Conservation (phyloP, 2,113 vertebrate genomes). For the Hypocryptadius cinnamomeus region DNA sequence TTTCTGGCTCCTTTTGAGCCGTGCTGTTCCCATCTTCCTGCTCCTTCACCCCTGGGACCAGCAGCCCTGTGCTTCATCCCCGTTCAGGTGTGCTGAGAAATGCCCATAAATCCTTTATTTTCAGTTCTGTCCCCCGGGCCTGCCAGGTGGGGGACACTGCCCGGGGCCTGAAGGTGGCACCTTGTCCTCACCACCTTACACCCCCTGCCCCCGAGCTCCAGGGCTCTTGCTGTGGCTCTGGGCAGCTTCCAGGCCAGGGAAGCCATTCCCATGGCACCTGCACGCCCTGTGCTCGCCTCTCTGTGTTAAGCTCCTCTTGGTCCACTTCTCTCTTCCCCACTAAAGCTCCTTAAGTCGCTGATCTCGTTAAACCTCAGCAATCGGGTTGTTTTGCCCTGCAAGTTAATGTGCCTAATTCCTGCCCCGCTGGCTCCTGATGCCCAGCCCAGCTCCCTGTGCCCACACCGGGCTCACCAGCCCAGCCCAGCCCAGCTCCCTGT, state of each 20-base stretch:
- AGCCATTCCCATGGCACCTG: background rate
- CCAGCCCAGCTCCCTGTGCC: background rate
- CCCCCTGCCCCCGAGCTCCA: background rate
- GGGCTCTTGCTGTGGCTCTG: background rate
- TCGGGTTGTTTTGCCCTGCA: background rate
- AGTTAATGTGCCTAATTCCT: background rate
- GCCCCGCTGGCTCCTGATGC: fast-evolving
- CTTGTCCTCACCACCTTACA: background rate
- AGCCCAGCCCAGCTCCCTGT: fast-evolving
- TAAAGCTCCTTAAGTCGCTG: slow-evolving; percentile 27
- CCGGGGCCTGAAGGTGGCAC: background rate
- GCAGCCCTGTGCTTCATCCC: background rate
- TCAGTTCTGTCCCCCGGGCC: fast-evolving
- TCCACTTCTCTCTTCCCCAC: background rate
- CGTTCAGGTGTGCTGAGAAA: background rate
- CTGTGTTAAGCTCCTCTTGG: slow-evolving; percentile 9
- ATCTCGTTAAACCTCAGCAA: slow-evolving; percentile 21
- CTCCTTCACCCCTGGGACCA: fast-evolving
- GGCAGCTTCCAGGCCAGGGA: background rate
- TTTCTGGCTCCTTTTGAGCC: background rate
- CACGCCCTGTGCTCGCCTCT: background rate
- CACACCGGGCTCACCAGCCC: fast-evolving
- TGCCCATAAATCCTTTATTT: background rate
- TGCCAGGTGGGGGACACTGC: background rate
- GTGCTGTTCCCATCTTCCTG: fast-evolving